Conservation (phyloP, 92 coral and sea anemone species). For the Palythoa caribaeorum region DNA sequence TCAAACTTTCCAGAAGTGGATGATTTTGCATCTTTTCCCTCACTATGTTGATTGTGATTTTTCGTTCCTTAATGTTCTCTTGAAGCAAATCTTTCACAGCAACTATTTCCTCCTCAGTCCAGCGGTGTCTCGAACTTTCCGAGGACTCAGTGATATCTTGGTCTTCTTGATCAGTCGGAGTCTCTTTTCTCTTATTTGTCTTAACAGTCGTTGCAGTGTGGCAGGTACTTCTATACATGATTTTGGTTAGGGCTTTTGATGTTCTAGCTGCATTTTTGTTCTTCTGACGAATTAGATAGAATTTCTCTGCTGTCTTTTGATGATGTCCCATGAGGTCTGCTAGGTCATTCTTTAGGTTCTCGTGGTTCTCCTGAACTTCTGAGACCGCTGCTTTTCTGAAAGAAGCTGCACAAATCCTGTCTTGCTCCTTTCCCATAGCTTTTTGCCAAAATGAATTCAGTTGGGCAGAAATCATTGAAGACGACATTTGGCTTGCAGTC, state of each 20-base stretch:
- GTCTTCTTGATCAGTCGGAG: constrained; percentile 19
- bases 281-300: constrained; percentile 53
- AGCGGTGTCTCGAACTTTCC: constrained; percentile 40
- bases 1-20: constrained; percentile 29
- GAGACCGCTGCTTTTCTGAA: constrained; percentile 68
- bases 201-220: constrained; percentile 10
- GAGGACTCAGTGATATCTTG: not conserved
- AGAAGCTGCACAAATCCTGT: constrained; percentile 46
- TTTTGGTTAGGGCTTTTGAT: constrained; percentile 48
- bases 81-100: constrained; percentile 41
- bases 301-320: constrained; percentile 58
- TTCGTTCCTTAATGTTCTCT: constrained; percentile 27
- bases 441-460: constrained; percentile 62
- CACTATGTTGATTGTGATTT: constrained; percentile 16
- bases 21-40: constrained; percentile 35
- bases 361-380: constrained; percentile 54
- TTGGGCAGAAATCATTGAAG: constrained; percentile 62
- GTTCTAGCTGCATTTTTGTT: constrained; percentile 59
- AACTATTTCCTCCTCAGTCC: constrained; percentile 42
- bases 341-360: constrained; percentile 50
- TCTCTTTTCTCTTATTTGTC: constrained; percentile 2
- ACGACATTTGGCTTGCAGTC: constrained; percentile 53
- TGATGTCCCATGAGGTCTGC: constrained; percentile 66
- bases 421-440: constrained; percentile 36
- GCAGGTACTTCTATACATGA: constrained; percentile 33